phyloP scores from a whole-genome alignment of 2,888 invertebrate species.

The Lepas anatifera region DNA sequence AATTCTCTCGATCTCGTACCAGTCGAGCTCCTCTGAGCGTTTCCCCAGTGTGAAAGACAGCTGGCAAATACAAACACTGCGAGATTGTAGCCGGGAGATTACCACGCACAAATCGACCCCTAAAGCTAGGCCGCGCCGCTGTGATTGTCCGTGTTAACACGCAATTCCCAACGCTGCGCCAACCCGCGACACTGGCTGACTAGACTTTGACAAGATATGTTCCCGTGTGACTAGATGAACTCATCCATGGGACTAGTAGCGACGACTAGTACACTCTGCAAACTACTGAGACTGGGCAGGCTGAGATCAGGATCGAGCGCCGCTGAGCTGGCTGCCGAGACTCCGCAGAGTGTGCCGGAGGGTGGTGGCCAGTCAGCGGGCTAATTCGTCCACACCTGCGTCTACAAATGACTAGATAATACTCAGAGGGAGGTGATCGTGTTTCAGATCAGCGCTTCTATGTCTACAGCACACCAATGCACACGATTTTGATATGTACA shows the following conservation, averaged over 20 bases:
- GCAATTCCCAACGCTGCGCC: conserved; percentile 2
- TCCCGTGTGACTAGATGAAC: neutral
- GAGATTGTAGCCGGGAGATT: neutral
- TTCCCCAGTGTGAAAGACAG: neutral
- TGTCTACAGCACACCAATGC: neutral
- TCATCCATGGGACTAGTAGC: neutral
- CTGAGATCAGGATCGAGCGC: neutral
- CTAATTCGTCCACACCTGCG: neutral
- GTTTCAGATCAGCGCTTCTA: neutral
- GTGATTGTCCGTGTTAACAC: neutral
- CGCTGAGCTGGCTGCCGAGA: neutral
- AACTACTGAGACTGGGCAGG: neutral
- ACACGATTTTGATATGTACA: neutral
- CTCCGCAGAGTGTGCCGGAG: neutral
- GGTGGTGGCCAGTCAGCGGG: neutral
- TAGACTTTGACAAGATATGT: neutral
- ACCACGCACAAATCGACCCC: neutral
- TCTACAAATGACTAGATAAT: neutral
- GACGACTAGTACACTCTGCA: neutral
- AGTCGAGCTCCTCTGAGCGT: no score
- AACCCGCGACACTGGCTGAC: neutral
- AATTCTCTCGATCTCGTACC: no score
- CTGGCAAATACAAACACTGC: neutral
- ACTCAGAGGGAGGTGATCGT: neutral
- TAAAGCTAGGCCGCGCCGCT: neutral